Percentiles rank a stretch among this genome's conserved stretches.
These are phyloP conservation scores for Lepidocyrtoides sp. DNA, from an alignment of 2,888 invertebrate genomes.

Conservation along the genomic window DNA sequence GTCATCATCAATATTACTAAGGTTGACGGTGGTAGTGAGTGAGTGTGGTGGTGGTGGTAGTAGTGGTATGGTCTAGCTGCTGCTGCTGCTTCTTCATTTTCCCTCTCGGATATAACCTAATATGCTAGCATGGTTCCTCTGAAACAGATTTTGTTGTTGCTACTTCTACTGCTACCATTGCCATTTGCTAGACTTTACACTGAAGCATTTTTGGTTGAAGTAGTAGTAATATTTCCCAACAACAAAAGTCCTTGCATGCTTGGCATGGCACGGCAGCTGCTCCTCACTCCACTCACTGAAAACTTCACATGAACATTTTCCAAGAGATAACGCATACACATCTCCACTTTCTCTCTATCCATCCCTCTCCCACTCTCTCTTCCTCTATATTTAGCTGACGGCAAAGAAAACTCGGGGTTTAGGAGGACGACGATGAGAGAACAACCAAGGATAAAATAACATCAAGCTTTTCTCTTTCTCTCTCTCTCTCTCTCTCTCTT, in stretches of 20 bases:
- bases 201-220: conserved; percentile 29
- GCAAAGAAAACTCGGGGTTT: conserved; percentile 55
- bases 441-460: conserved; percentile 63
- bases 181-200: neutral
- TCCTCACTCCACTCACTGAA: neutral
- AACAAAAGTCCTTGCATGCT: conserved; percentile 62
- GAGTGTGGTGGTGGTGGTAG: conserved; percentile 23
- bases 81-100: neutral
- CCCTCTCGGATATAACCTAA: neutral
- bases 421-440: conserved; percentile 27
- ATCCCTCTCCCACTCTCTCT: conserved; percentile 3
- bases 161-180: neutral
- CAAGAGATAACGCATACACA: conserved; percentile 60
- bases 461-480: conserved; percentile 34
- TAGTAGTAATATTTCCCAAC: conserved; percentile 41
- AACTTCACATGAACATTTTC: conserved; percentile 57
- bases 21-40: conserved; percentile 50
- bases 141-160: neutral
- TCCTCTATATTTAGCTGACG: conserved; percentile 63
- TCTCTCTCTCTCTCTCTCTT: conserved; percentile 43
- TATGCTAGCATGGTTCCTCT: conserved; percentile 23
- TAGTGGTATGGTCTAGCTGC: neutral
- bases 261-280: conserved; percentile 72
- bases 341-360: conserved; percentile 17
- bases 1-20: conserved; percentile 59